Evolutionary conservation across 2,888 invertebrate genomes (phyloP), one percentile per base, ranked within the genome.

Genomic region (Mechanitis messenoides): DNA sequence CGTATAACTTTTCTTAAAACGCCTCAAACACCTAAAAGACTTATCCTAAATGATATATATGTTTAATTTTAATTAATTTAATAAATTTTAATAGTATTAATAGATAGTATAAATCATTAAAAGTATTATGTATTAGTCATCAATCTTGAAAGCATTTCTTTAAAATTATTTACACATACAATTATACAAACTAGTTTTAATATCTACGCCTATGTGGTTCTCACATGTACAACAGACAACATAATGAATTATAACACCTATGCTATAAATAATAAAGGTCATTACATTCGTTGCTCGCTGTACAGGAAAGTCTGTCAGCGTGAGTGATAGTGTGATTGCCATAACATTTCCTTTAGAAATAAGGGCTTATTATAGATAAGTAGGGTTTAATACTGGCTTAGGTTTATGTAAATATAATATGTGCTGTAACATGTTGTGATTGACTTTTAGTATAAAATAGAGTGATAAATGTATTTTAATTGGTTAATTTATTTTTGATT

Each of bases 281-380:
- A n/a, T 53, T 31, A 50, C 31, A 50, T 31, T 31, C 28, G 53
- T 59, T 60, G 62, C 45, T 45, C 6, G 46, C 31, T 62, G 60
- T 71, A 66, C 63, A 70, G 72, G 71, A 78, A 78, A 78, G 72
- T 71, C 68, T 69, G 73, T 71, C 72, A 71, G 67, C 62, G 72
- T 78, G 75, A 80, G 69, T 72, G 79, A 79, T 79, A 72, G 74
- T 65, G 74, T 71, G 74, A 72, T 74, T 71, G 69, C 61, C 55
- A 71, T 69, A 73, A 68, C 71, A 74, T 74, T 77, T 73, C 69
- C 72, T 70, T 61, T 60, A 67, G 58, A 68, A 68, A 69, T 66
- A 67, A 61, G 66, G 66, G 64, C 60, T 66, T 66, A 66, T 66
- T 50, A 50, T 50, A 50, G 50, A 50, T 31, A 50, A 62, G 61